phyloP scores from a whole-genome alignment of 2,888 invertebrate genomes.

The Periphyllus acericola region DNA sequence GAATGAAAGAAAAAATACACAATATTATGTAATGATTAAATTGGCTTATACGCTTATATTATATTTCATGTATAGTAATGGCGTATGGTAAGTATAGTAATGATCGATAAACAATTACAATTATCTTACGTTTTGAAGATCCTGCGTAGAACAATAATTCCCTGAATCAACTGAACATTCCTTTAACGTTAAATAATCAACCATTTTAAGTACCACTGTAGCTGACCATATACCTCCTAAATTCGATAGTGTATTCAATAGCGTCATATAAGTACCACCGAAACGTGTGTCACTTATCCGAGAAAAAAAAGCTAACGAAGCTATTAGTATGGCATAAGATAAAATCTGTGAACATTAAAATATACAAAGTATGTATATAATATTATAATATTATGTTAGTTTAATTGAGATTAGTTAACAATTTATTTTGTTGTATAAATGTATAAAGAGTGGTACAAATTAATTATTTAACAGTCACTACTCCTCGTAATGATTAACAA shows the following conservation, averaged over 20 bases:
- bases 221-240: conserved; percentile 97
- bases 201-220: conserved; percentile 88
- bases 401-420: background rate
- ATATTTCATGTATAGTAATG: no score
- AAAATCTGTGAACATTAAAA: conserved; percentile 20
- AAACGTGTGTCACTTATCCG: conserved; percentile 95
- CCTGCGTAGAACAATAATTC: conserved; percentile 65
- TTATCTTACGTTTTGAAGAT: conserved; percentile 60
- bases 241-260: conserved; percentile 94
- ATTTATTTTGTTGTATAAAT: no score
- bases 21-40: no score
- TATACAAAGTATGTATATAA: no score
- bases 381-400: background rate
- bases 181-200: conserved; percentile 87
- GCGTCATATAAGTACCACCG: conserved; percentile 99
- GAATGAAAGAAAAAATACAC: no score
- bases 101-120: background rate
- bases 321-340: conserved; percentile 92
- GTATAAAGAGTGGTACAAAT: no score
- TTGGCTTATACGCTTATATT: no score
- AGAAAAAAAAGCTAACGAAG: conserved; percentile 97
- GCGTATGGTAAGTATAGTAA: background rate
- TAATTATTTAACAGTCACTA: no score
- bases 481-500: no score
- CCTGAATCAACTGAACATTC: conserved; percentile 72